Percentiles rank a stretch among this genome's conserved stretches.
phyloP scores from a whole-genome alignment of 2,888 invertebrate genomes.

The Xylophagus ater region DNA sequence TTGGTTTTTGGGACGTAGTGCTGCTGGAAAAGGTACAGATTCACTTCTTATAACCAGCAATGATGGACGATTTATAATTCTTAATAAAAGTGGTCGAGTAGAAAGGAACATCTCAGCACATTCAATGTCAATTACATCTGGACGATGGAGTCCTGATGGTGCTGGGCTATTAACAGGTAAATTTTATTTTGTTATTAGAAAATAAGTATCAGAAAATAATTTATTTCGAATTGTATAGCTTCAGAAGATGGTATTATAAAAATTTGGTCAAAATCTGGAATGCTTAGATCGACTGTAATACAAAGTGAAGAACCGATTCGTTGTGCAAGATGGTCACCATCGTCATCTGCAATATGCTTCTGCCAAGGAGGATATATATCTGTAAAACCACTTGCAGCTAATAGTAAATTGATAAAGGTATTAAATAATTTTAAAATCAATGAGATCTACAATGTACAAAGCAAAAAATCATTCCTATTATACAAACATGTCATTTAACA shows the following conservation, averaged over 20 bases:
- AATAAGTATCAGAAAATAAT: background rate
- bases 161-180: constrained; percentile 65
- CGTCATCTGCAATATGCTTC: constrained; percentile 55
- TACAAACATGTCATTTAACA: too few species aligned
- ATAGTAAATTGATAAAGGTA: constrained; percentile 60
- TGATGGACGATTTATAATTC: constrained; percentile 81
- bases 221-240: constrained; percentile 41
- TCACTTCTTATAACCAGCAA: constrained; percentile 75
- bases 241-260: constrained; percentile 96
- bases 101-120: constrained; percentile 92
- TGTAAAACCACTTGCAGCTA: constrained; percentile 62
- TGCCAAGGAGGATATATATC: constrained; percentile 56
- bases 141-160: constrained; percentile 92
- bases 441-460: too few species aligned
- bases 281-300: constrained; percentile 80
- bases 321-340: constrained; percentile 72
- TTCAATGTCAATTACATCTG: constrained; percentile 76
- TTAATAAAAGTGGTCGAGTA: constrained; percentile 79
- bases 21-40: constrained; percentile 44
- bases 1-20: constrained; percentile 51
- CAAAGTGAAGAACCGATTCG: constrained; percentile 76
- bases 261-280: constrained; percentile 93
- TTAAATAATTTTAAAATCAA: background rate
- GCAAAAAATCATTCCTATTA: too few species aligned
- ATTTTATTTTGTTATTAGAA: background rate